phyloP scores from a whole-genome alignment of 1,140 invertebrate genomes.

The Macrotrachela quadricornifera region DNA sequence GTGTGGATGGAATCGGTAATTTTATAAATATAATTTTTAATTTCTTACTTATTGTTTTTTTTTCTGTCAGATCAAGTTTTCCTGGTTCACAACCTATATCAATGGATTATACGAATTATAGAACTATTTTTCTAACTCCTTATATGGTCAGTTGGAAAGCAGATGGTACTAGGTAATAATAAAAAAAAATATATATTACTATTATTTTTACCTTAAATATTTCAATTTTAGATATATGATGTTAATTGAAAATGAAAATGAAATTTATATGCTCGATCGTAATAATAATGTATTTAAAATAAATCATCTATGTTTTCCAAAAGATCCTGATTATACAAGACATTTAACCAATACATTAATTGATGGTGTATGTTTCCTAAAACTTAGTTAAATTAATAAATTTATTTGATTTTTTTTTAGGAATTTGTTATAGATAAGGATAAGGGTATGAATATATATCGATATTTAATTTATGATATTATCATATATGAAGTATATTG shows the following conservation, averaged over 20 bases:
- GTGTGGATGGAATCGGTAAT: slow-evolving; percentile 48
- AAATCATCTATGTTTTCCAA: slow-evolving; percentile 50
- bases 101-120: slow-evolving; percentile 65
- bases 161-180: slow-evolving; percentile 60
- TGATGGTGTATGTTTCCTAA: slow-evolving; percentile 52
- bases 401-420: slow-evolving; percentile 25
- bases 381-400: not conserved
- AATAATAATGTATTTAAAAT: slow-evolving; percentile 83
- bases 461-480: slow-evolving; percentile 87
- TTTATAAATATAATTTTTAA: not conserved
- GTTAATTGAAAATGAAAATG: slow-evolving; percentile 58
- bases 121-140: slow-evolving; percentile 48
- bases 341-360: slow-evolving; percentile 62
- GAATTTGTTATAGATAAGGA: slow-evolving; percentile 77
- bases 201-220: slow-evolving; percentile 5
- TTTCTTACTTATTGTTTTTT: not conserved
- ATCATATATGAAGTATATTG: slow-evolving; percentile 49
- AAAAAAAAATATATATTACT: not conserved
- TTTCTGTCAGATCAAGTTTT: slow-evolving; percentile 45
- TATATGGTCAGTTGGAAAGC: slow-evolving; percentile 98
- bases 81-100: slow-evolving; percentile 90
- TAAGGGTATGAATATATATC: slow-evolving; percentile 44
- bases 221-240: slow-evolving; percentile 62
- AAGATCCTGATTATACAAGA: slow-evolving; percentile 44
- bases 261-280: slow-evolving; percentile 80